Conservation (phyloP, 2,888 invertebrate genomes). For the Drosophila nr. perissopoda region DNA sequence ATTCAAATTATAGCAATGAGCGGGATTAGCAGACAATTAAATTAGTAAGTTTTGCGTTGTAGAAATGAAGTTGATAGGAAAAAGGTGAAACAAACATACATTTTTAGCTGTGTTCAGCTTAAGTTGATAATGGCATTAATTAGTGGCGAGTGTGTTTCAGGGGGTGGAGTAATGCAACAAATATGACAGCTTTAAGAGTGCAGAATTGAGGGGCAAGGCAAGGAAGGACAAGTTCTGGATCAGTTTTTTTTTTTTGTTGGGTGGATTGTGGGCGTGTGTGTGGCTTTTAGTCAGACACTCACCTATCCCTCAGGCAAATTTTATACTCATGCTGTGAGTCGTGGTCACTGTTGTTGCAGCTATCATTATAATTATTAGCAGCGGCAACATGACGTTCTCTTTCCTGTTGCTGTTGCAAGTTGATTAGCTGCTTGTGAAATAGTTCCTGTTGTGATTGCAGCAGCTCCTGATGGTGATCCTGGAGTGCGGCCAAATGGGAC, state of each 20-base stretch:
- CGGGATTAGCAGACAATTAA: not conserved
- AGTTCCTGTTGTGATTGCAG: constrained; percentile 78
- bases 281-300: constrained; percentile 72
- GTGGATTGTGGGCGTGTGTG: constrained; percentile 25
- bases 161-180: constrained; percentile 2
- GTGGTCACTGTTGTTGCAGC: constrained; percentile 66
- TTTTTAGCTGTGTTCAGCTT: not conserved
- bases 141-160: constrained; percentile 14
- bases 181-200: constrained; percentile 13
- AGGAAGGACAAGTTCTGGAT: not conserved
- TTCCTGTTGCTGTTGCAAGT: constrained; percentile 63
- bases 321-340: constrained; percentile 81
- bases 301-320: constrained; percentile 84
- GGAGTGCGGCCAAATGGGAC: constrained; percentile 63
- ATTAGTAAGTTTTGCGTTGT: not conserved
- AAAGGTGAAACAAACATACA: not conserved
- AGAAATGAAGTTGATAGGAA: not conserved
- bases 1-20: not conserved
- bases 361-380: constrained; percentile 62
- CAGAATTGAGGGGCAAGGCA: not conserved
- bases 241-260: not conserved
- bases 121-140: constrained; percentile 25
- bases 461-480: constrained; percentile 70
- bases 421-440: constrained; percentile 79
- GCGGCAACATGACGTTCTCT: constrained; percentile 40